Conservation (phyloP, 2,113 vertebrate genomes). For the Gallinago media region DNA sequence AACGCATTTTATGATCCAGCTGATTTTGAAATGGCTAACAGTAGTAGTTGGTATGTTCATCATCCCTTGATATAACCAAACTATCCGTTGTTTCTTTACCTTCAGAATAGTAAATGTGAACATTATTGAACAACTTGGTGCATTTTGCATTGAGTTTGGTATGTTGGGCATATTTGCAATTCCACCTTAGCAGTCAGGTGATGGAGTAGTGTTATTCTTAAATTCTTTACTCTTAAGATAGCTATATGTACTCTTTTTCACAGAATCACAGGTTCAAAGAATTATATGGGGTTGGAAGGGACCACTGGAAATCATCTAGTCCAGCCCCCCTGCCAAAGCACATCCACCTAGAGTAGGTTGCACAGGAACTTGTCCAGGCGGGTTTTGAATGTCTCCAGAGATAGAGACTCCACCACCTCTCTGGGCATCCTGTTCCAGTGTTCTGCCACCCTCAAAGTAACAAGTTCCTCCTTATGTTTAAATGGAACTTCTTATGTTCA, state of each 20-base stretch:
- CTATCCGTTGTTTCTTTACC: not conserved
- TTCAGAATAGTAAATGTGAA: not conserved
- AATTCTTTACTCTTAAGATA: not conserved
- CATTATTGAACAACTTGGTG: not conserved
- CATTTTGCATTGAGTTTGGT: not conserved
- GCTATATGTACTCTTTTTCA: not conserved
- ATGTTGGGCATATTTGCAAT: not conserved
- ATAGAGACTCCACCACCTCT: too few relatives aligned
- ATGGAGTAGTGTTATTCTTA: not conserved
- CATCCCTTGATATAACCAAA: not conserved
- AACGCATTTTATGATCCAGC: not conserved
- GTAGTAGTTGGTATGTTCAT: not conserved
- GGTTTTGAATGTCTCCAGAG: too few relatives aligned
- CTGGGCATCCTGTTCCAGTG: too few relatives aligned
- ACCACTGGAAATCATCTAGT: too few relatives aligned
- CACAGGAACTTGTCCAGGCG: too few relatives aligned
- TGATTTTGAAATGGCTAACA: not conserved
- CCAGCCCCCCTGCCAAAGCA: too few relatives aligned
- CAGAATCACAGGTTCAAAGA: too few relatives aligned
- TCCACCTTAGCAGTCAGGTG: not conserved
- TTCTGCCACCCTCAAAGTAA: too few relatives aligned
- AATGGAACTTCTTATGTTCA: too few relatives aligned
- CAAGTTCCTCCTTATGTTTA: too few relatives aligned
- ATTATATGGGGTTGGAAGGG: too few relatives aligned
- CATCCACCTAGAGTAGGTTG: too few relatives aligned